Base-by-base conservation (phyloP, 2,888 invertebrate species). In the Cantharis rufa region DNA sequence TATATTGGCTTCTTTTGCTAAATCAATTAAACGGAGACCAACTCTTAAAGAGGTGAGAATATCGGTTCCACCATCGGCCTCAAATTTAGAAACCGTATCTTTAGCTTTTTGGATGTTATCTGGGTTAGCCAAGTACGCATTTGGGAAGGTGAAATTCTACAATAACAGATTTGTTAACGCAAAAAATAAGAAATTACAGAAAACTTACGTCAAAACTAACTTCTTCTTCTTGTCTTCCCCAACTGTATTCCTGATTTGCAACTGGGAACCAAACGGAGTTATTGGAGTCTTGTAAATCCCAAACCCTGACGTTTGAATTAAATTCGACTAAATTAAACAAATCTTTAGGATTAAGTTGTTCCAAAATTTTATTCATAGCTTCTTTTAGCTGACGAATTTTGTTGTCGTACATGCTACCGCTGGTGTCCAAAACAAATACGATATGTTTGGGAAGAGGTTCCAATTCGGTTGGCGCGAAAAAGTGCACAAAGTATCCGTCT, bases 401-500 rank as follows among this genome's bases (percentile, higher is more conserved):
- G 72, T 89, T 89, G 18, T 92, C 94, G 81, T 89, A 88, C 94
- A 95, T 95, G 70, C 94, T 94, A 10, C 94, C 94, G 32, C 94
- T 94, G 0, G 93, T 92, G 85, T 95, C 95, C 83, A 95, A 88
- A n/a, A 94, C 92, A 85, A 95, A 95, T 10, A 94, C 90, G 4
- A 93, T 92, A 83, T 93, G 91, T 85, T 94, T 94, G 76, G 89
- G 89, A 68, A 93, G 87, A 2, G 92, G 90, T 16, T 89, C 88
- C 76, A 93, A 85, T 21, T 91, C 89, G 3, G 88, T 86, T 0
- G 94, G 94, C 9, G 94, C 91, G 85, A 93, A 93, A 88, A 94
- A 94, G 83, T 94, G 94, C 0, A 94, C 93, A 87, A 94, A 94
- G 86, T 94, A 93, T 0, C 94, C 94, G 80, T 92, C 92, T 83